Percentiles rank a stretch among this genome's conserved stretches.
phyloP scores from a whole-genome alignment of 23 tunicate species.

The Ciona savignyi region DNA sequence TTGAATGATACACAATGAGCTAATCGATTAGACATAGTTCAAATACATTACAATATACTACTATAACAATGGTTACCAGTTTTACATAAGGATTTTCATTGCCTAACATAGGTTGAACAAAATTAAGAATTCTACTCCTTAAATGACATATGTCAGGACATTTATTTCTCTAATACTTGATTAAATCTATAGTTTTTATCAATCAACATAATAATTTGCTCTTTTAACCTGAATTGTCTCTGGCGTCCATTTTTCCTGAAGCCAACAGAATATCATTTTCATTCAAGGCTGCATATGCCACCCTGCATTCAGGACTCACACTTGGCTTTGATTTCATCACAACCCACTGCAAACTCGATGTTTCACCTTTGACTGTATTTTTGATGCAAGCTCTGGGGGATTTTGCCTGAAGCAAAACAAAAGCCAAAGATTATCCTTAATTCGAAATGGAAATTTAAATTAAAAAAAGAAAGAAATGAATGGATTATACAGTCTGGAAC shows the following conservation, averaged over 20 bases:
- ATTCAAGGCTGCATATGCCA: slow-evolving; percentile 21
- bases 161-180: neutral
- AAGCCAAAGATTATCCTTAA: neutral
- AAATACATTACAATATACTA: too few relatives aligned
- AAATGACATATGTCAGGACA: too few relatives aligned
- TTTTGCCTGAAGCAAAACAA: neutral
- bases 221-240: neutral
- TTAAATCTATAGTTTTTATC: neutral
- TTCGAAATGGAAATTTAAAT: neutral
- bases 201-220: neutral
- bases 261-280: slow-evolving; percentile 14
- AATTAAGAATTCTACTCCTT: too few relatives aligned
- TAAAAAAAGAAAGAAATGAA: too few relatives aligned
- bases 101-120: too few relatives aligned
- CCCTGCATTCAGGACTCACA: neutral
- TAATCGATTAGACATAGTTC: too few relatives aligned
- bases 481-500: too few relatives aligned
- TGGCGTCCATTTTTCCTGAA: slow-evolving; percentile 3
- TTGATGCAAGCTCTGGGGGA: neutral
- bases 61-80: too few relatives aligned
- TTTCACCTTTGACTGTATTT: slow-evolving; percentile 9
- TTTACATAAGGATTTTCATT: too few relatives aligned
- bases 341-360: slow-evolving; percentile 21
- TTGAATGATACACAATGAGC: too few relatives aligned
- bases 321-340: neutral